Evolutionary conservation across 2,113 vertebrate genomes (phyloP).

Genomic region (Trachemys scripta): DNA sequence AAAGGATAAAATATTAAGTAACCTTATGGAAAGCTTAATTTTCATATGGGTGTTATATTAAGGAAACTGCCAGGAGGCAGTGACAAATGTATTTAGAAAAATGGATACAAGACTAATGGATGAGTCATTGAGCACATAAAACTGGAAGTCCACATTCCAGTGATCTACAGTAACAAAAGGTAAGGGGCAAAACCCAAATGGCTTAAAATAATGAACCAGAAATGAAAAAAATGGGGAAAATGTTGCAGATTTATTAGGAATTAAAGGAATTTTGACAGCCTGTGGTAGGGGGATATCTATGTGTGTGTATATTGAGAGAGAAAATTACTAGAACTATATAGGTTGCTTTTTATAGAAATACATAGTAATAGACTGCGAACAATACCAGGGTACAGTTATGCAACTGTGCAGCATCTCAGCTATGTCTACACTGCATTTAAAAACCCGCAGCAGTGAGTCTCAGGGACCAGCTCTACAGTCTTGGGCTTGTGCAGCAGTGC

Average conservation of each 20-base stretch:
- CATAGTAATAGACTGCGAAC: background rate
- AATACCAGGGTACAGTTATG: background rate
- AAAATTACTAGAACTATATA: background rate
- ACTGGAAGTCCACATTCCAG: background rate
- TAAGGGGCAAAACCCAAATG: rapidly evolving
- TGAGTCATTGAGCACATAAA: background rate
- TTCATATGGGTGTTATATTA: background rate
- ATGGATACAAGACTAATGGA: background rate
- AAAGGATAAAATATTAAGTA: background rate
- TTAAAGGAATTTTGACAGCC: background rate
- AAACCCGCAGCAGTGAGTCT: background rate
- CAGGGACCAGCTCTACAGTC: background rate
- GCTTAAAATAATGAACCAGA: background rate
- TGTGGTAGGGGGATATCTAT: background rate
- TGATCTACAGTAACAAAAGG: background rate
- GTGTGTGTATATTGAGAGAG: background rate
- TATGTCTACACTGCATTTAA: background rate
- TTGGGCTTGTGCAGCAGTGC: background rate
- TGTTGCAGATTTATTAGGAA: background rate
- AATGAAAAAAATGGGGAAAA: background rate
- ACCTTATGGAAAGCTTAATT: background rate
- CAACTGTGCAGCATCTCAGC: background rate
- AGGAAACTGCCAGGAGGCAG: background rate
- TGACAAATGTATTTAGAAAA: background rate
- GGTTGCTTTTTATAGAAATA: no score